Evolutionary conservation across 2,797 vertebrate genomes (phyloP).

Genomic region (Gadopsis bispinosus): DNA sequence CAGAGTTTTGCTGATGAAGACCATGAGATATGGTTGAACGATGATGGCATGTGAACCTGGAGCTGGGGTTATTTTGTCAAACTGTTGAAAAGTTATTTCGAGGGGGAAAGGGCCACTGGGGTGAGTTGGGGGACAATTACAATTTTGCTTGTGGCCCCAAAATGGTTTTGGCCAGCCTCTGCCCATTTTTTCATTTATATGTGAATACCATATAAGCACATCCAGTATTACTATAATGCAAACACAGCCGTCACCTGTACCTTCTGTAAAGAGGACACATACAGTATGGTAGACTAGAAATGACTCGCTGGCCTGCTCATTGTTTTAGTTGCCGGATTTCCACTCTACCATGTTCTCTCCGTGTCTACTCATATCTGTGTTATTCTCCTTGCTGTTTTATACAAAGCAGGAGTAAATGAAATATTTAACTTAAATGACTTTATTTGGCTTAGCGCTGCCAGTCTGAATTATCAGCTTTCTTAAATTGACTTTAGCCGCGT

Average conservation of each 20-base stretch:
- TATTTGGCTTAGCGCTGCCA: slow-evolving; percentile 89
- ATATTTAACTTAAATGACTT: slow-evolving; percentile 87
- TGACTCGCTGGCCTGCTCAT: slow-evolving; percentile 1
- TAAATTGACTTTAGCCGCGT: slow-evolving; percentile 89
- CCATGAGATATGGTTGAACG: too few relatives aligned
- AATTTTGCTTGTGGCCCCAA: not conserved
- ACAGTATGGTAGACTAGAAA: not conserved
- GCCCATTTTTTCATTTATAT: not conserved
- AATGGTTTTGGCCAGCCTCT: not conserved
- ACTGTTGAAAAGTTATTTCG: too few relatives aligned
- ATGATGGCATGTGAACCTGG: too few relatives aligned
- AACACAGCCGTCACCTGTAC: not conserved
- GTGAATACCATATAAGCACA: not conserved
- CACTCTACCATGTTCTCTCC: slow-evolving; percentile 8
- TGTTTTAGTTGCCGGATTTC: slow-evolving; percentile 32
- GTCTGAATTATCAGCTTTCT: slow-evolving; percentile 87
- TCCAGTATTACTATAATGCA: not conserved
- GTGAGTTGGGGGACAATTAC: not conserved
- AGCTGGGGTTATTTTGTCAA: too few relatives aligned
- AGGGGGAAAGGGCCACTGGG: not conserved
- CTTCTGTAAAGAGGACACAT: not conserved
- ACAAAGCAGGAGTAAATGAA: slow-evolving; percentile 84
- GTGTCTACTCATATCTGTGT: slow-evolving; percentile 53
- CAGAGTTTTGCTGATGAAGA: too few relatives aligned
- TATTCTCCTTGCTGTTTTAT: slow-evolving; percentile 74